Evolutionary conservation across 2,888 invertebrate species (phyloP).

Genomic region (Reticulitermes lucifugus): DNA sequence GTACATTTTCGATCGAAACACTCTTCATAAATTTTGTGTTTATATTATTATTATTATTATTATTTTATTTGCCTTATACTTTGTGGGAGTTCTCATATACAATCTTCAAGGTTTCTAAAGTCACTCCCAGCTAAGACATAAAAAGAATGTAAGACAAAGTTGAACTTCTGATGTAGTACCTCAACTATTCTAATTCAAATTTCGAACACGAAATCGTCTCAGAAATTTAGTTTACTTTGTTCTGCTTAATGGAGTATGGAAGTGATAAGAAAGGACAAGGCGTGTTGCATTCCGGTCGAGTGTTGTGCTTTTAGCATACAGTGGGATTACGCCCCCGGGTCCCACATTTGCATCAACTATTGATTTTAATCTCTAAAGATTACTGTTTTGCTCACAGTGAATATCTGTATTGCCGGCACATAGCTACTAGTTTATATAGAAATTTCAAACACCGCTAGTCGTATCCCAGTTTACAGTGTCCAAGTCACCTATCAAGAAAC

Average conservation of each 20-base stretch:
- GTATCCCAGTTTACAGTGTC: too few species aligned
- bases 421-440: too few species aligned
- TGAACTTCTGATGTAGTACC: not conserved
- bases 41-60: too few species aligned
- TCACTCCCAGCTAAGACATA: not conserved
- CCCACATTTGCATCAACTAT: conserved; percentile 4
- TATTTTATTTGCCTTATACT: not conserved
- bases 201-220: not conserved
- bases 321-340: not conserved
- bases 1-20: too few species aligned
- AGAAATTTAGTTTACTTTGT: not conserved
- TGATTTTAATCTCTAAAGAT: not conserved
- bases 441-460: too few species aligned
- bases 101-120: not conserved
- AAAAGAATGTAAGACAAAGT: not conserved
- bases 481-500: too few species aligned
- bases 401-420: too few species aligned
- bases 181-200: conserved; percentile 3
- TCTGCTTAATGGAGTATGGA: conserved; percentile 6
- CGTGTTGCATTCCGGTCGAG: not conserved
- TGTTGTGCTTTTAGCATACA: not conserved
- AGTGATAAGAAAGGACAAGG: not conserved
- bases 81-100: not conserved
- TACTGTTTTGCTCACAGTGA: not conserved
- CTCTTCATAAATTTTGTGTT: too few species aligned